Evolutionary conservation across 2,113 vertebrate genomes (phyloP), one percentile per base, ranked within the genome.

Genomic region (Spilogale gracilis): DNA sequence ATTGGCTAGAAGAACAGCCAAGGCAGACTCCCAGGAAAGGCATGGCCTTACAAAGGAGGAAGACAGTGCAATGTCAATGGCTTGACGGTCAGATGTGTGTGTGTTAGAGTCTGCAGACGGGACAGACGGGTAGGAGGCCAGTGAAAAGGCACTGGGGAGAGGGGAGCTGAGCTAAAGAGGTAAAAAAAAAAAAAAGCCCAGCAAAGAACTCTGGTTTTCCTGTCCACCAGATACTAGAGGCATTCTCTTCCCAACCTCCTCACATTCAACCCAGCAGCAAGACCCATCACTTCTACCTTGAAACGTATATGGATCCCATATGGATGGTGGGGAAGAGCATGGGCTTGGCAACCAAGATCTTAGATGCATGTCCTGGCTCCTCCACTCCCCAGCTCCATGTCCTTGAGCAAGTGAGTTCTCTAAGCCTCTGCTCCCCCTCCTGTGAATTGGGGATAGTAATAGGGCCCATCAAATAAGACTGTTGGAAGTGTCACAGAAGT

Each of bases 1-100:
- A 0, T 0, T 27, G 38, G 9, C 9, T 8, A 1, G 30, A 0
- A n/a, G 56, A 13, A 38, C 5, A 56, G 45, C 45, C 71, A n/a
- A 10, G 7, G 48, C 13, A 6, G 52, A 30, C 69, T 14, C 20
- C 25, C 25, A 63, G n/a, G 25, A 45, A 50, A 60, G 43, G 56
- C 12, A 6, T 5, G 0, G 86, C 48, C 20, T 45, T 27, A 25
- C 65, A 0, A 4, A 83, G 65, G 48, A 90, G n/a, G 16, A n/a
- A 61, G 48, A 45, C 0, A 10, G 16, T 12, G 25, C 25, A 43
- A 65, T 0, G 2, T 16, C 82, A 32, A 6, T 45, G 82, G 50
- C 7, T 1, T 20, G 69, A 16, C 71, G 17, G n/a, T 3, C 25
- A 58, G 10, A 4, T 32, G 58, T 9, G 8, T 18, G 11, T 4